Evolutionary conservation across 2,113 vertebrate genomes (phyloP), one percentile per base, ranked within the genome.

Genomic region (Eptesicus fuscus): DNA sequence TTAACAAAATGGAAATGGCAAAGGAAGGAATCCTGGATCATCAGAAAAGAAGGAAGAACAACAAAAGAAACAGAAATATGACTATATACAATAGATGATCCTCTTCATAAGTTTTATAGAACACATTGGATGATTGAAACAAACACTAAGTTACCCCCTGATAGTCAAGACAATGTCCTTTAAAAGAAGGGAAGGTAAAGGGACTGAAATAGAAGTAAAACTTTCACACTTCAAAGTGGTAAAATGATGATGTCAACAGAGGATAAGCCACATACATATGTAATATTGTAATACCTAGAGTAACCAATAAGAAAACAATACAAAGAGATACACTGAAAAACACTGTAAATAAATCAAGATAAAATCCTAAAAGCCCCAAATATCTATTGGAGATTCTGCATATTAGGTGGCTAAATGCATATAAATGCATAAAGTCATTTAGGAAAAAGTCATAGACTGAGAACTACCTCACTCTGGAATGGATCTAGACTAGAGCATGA

Each of bases 311-410:
- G 22, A 86, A 91, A 70, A 85, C 32, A 79, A 61, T n/a, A 65
- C 12, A 76, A 79, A 93, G n/a, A 83, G 22, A 61, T 7, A 73
- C 9, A 63, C n/a, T 80, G 18, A 35, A 90, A 90, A 76, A 25
- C 37, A 65, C n/a, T 30, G 23, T 59, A 95, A n/a, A 23, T 65
- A 88, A 89, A 85, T 85, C 37, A 67, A 92, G 47, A 61, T 32
- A 28, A 20, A 44, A 47, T 67, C 20, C 14, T 78, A 30, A 63
- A 94, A 83, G 22, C 25, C 9, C 9, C 30, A 9, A 44, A 87
- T 51, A 49, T 74, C 73, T 79, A 42, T 23, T n/a, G 73, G 28
- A 9, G 77, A 83, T 88, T 90, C 71, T 88, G 12, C 8, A 74
- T 13, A 32, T 61, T 47, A 67, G 25, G 70, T 42, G 44, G 42